Percentiles rank a stretch among this genome's conserved stretches.
phyloP scores from a whole-genome alignment of 2,888 invertebrate species.

The Lasius platythorax region DNA sequence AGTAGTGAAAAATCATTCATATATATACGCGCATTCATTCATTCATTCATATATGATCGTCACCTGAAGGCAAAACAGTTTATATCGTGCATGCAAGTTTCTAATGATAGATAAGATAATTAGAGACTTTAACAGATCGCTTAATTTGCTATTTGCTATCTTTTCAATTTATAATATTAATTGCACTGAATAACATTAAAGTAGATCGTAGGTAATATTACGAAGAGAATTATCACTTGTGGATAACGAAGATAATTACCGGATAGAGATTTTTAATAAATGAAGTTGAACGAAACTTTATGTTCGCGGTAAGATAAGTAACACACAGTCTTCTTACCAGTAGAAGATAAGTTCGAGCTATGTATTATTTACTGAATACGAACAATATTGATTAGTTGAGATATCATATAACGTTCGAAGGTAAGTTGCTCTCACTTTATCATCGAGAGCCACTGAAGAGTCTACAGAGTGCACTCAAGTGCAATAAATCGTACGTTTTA shows the following conservation, averaged over 20 bases:
- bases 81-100: not conserved
- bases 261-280: not conserved
- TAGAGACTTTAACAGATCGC: not conserved
- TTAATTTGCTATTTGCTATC: not conserved
- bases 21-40: not conserved
- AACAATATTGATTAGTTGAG: not conserved
- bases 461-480: conserved; percentile 22
- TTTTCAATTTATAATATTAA: not conserved
- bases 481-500: not conserved
- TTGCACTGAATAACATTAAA: not conserved
- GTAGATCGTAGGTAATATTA: not conserved
- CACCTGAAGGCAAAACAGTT: not conserved
- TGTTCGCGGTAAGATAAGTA: not conserved
- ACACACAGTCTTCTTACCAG: not conserved
- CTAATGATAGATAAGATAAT: not conserved
- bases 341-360: not conserved
- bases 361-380: not conserved
- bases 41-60: not conserved
- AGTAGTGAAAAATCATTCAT: not conserved
- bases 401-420: not conserved
- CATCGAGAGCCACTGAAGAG: not conserved
- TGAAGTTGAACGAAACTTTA: not conserved
- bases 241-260: not conserved
- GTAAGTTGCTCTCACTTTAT: conserved; percentile 15
- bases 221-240: not conserved